These are phyloP conservation scores for Eupithecia exiguata DNA, from an alignment of 2,888 invertebrate species.

Conservation along the genomic window DNA sequence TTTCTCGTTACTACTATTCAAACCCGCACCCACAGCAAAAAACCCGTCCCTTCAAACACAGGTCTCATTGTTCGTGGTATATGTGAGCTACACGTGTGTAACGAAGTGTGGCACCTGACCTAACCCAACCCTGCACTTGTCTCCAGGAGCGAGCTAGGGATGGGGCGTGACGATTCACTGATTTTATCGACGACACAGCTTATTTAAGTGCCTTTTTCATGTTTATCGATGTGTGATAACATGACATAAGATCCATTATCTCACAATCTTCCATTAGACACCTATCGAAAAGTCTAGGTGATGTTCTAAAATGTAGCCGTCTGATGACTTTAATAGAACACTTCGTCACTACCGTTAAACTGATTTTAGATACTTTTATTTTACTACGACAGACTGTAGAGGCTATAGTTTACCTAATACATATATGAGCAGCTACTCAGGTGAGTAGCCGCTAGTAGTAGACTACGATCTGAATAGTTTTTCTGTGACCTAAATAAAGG, in stretches of 20 bases:
- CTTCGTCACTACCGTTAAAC: neutral
- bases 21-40: constrained; percentile 42
- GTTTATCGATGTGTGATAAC: neutral
- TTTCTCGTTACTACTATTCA: constrained; percentile 37
- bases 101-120: constrained; percentile 78
- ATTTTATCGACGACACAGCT: constrained; percentile 46
- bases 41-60: constrained; percentile 45
- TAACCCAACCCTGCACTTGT: constrained; percentile 80
- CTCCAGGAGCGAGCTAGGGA: constrained; percentile 65
- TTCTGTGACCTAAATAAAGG: constrained; percentile 3
- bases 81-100: constrained; percentile 56
- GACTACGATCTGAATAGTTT: neutral
- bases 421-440: neutral
- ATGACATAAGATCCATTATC: neutral
- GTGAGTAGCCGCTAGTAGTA: too few relatives aligned
- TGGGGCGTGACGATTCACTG: constrained; percentile 40
- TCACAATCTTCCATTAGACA: neutral
- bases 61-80: constrained; percentile 48
- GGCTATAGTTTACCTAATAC: neutral
- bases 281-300: neutral
- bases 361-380: neutral
- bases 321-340: neutral
- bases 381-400: neutral
- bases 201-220: neutral
- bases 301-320: neutral